These are phyloP conservation scores for Chascanopsetta lugubris DNA, from an alignment of 2,113 vertebrate genomes.

Conservation along the genomic window DNA sequence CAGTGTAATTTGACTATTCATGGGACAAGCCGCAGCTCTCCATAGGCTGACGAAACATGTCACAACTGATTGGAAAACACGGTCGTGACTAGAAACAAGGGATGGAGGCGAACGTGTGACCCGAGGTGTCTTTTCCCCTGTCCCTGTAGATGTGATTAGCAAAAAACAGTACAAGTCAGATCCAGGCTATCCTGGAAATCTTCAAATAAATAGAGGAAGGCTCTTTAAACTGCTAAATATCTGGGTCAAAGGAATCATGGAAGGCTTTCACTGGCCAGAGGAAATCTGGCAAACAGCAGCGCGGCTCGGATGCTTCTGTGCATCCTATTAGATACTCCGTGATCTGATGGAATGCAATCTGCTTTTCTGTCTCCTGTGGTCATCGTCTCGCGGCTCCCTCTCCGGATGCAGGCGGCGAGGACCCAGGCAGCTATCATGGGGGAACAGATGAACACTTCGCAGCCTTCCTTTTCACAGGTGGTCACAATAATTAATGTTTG, in stretches of 20 bases:
- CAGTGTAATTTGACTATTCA: conserved; percentile 62
- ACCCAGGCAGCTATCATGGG: conserved; percentile 44
- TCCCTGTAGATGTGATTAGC: conserved; percentile 40
- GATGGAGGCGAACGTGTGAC: conserved; percentile 24
- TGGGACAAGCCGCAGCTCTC: conserved; percentile 43
- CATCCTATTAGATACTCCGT: conserved; percentile 60
- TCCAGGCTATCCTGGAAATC: conserved; percentile 49
- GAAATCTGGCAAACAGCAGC: conserved; percentile 61
- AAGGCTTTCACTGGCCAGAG: conserved; percentile 52
- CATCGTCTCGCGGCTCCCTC: conserved; percentile 44
- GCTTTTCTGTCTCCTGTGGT: conserved; percentile 55
- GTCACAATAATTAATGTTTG: conserved; percentile 74
- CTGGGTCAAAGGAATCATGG: conserved; percentile 70
- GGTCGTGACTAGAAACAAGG: conserved; percentile 38
- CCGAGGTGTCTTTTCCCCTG: conserved; percentile 25
- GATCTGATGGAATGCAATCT: conserved; percentile 73
- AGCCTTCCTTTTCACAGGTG: conserved; percentile 69
- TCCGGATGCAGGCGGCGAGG: conserved; percentile 25
- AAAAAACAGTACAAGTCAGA: conserved; percentile 14
- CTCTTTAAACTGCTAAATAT: conserved; percentile 66
- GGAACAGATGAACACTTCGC: conserved; percentile 57
- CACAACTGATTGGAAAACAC: conserved; percentile 56
- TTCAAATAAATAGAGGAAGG: conserved; percentile 37
- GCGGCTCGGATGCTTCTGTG: conserved; percentile 48
- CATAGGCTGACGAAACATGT: conserved; percentile 34